Evolutionary conservation across 2,888 invertebrate species (phyloP), one percentile per base, ranked within the genome.

Genomic region (Tetanocera ferruginea): DNA sequence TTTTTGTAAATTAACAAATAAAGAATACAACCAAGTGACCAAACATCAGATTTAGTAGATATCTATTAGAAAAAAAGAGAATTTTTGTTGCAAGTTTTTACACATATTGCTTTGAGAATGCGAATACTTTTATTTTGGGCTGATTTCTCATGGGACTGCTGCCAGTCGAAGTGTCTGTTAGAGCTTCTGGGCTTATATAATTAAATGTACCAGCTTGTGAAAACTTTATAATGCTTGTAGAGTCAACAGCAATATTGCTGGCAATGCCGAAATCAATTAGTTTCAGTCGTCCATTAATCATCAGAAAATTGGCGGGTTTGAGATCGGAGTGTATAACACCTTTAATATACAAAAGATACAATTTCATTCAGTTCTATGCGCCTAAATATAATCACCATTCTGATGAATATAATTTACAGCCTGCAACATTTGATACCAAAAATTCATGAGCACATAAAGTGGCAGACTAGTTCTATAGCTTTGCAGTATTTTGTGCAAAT

Each of bases 181-280:
- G 91, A 69, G 97, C 96, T 91, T 99, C 98, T 0, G 98, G 98
- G 89, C 98, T 97, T 90, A 99, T 98, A 90, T 97, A 99, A 89
- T 97, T 97, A 87, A 96, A 94, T 0, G 98, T 98, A 70, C 98
- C 98, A 77, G 95, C 93, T 80, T 94, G 93, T 83, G 93, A 93
- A 84, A 95, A 93, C 88, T 96, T 96, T 73, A 95, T 92, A 77
- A 98, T 95, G 85, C 96, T 96, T 0, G 98, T 98, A 88, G 94
- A 95, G 89, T 98, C 97, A 77, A 93, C 92, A 83, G 95, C 94
- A 82, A 98, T 93, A 73, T 94, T 94, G 67, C 96, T 95, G 69
- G 98, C 96, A 86, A 99, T 98, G 75, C 98, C 99, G 91, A 99
- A 99, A 91, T 99, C 99, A 82, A 99, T 99, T 78, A 99, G 91